These are phyloP conservation scores for Synergus laeviventris DNA, from an alignment of 2,888 invertebrate genomes.

Conservation along the genomic window DNA sequence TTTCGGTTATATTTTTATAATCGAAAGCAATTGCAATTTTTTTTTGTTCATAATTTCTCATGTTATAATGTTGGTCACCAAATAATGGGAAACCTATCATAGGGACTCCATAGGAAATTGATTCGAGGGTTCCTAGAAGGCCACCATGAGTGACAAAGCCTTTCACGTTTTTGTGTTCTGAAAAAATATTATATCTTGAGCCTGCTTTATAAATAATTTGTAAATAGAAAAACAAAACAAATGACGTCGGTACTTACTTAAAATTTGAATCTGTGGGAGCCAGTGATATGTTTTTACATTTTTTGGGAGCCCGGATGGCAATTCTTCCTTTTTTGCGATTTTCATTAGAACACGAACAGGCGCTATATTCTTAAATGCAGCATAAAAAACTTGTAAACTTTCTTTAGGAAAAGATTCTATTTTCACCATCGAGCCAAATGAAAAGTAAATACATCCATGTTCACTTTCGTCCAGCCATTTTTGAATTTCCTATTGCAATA, in stretches of 20 bases:
- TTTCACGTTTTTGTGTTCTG: constrained; percentile 65
- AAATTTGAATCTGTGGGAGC: constrained; percentile 64
- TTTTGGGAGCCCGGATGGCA: constrained; percentile 61
- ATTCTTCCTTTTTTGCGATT: constrained; percentile 56
- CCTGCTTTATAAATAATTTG: background rate
- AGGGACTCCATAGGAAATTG: constrained; percentile 64
- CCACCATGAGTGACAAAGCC: constrained; percentile 69
- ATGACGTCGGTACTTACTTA: constrained; percentile 58
- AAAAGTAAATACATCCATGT: constrained; percentile 67
- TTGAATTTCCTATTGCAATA: constrained; percentile 59
- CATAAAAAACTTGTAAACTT: constrained; percentile 57
- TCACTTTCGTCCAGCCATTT: constrained; percentile 67
- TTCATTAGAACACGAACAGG: constrained; percentile 68
- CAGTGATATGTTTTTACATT: constrained; percentile 65
- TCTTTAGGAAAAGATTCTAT: constrained; percentile 65
- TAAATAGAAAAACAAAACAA: background rate
- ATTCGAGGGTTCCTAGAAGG: constrained; percentile 66
- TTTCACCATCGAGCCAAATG: constrained; percentile 69
- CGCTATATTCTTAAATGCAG: constrained; percentile 60
- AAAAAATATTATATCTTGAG: background rate
- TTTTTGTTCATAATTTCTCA: constrained; percentile 56
- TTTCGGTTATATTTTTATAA: constrained; percentile 51
- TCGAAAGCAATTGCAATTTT: constrained; percentile 56
- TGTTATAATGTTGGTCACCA: constrained; percentile 55
- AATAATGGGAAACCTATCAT: constrained; percentile 68